Percentiles rank a stretch among this genome's conserved stretches.
Evolutionary conservation across 2,888 invertebrate genomes (phyloP).

Genomic region (Melieria crassipennis): DNA sequence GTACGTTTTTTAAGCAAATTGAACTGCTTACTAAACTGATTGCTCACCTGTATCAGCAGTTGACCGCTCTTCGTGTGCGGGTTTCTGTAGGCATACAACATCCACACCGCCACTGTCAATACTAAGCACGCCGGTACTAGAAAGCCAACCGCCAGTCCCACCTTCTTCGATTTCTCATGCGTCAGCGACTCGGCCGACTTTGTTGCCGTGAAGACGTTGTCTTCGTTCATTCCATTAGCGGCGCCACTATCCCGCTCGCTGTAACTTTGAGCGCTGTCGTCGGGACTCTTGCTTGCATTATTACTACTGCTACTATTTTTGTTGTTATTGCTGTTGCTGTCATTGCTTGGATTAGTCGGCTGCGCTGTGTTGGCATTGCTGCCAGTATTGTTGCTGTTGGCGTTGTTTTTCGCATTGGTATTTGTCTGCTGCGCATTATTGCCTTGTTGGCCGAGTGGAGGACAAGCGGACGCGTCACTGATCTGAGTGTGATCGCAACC

Average conservation of each 20-base stretch:
- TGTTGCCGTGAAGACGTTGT: constrained; percentile 10
- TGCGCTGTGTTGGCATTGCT: constrained; percentile 15
- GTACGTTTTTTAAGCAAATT: not conserved
- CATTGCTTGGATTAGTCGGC: constrained; percentile 10
- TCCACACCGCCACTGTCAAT: constrained; percentile 79
- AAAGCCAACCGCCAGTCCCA: constrained; percentile 71
- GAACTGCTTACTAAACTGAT: too few species aligned
- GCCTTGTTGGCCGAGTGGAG: constrained; percentile 59
- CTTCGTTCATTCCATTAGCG: not conserved
- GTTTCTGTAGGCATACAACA: constrained; percentile 93
- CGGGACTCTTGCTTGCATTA: constrained; percentile 4
- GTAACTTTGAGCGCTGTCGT: constrained; percentile 15
- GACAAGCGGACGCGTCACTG: constrained; percentile 49
- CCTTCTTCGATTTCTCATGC: constrained; percentile 53
- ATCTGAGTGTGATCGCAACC: constrained; percentile 60
- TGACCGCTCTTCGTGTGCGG: constrained; percentile 96
- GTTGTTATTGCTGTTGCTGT: constrained; percentile 33
- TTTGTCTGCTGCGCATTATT: constrained; percentile 58
- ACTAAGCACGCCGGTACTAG: constrained; percentile 77
- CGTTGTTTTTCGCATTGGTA: not conserved
- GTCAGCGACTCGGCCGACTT: constrained; percentile 34
- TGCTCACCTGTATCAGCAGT: constrained; percentile 90
- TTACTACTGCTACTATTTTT: not conserved
- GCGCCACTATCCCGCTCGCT: constrained; percentile 15
- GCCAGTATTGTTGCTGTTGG: constrained; percentile 21